Percentiles rank a stretch among this genome's conserved stretches.
These are phyloP conservation scores for Trinorchestia longiramus DNA, from an alignment of 1,140 invertebrate species.

Conservation along the genomic window DNA sequence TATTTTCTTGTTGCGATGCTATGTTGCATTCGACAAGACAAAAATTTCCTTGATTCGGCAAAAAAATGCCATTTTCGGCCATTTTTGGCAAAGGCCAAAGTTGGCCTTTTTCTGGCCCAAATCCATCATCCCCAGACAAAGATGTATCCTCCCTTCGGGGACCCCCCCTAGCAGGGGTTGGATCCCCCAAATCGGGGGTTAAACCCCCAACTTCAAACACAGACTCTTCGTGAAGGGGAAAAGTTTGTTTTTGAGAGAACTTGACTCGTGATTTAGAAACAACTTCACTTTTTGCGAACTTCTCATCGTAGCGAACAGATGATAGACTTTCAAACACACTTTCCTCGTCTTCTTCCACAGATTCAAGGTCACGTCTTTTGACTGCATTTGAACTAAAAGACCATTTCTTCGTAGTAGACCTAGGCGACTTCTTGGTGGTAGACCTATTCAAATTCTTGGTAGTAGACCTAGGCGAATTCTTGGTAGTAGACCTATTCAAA, in stretches of 20 bases:
- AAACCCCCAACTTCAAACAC: neutral
- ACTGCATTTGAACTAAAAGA: too few relatives aligned
- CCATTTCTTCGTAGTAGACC: too few relatives aligned
- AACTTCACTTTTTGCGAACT: neutral
- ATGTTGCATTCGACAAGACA: too few relatives aligned
- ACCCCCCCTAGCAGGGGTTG: too few relatives aligned
- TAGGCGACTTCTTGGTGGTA: too few relatives aligned
- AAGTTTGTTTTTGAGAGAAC: neutral
- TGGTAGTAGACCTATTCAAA: neutral
- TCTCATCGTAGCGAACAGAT: neutral
- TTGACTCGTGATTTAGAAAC: neutral
- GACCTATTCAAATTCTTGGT: neutral
- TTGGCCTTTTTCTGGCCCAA: neutral
- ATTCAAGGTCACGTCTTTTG: neutral
- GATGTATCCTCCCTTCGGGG: too few relatives aligned
- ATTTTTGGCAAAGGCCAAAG: too few relatives aligned
- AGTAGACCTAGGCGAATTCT: too few relatives aligned
- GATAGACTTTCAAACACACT: neutral
- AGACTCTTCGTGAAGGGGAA: neutral
- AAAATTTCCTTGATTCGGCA: too few relatives aligned
- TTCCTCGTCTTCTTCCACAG: neutral
- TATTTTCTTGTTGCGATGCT: too few relatives aligned
- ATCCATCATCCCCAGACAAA: neutral
- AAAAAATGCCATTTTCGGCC: too few relatives aligned
- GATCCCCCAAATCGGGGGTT: neutral